These are phyloP conservation scores for Dicyrtomina minuta DNA, from an alignment of 2,888 invertebrate genomes.

Conservation along the genomic window DNA sequence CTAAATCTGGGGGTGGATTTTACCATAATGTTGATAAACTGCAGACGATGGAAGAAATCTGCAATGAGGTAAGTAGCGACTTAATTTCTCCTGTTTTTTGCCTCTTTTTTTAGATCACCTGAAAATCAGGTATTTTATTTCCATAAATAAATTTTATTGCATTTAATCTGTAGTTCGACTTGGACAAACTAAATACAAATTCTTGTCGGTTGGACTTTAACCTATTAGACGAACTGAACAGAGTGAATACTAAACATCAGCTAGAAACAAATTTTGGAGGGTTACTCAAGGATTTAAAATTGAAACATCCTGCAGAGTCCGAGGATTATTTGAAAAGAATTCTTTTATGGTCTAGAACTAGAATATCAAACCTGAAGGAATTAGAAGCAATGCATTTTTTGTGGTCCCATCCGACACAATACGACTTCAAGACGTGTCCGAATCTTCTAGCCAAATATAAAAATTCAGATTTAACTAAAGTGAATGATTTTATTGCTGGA, in stretches of 20 bases:
- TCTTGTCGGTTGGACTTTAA: constrained; percentile 73
- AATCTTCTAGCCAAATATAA: neutral
- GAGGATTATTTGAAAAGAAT: constrained; percentile 66
- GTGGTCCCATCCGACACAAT: constrained; percentile 58
- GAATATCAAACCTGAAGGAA: constrained; percentile 63
- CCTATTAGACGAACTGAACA: constrained; percentile 71
- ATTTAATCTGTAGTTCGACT: too few species aligned
- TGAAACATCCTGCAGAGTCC: constrained; percentile 57
- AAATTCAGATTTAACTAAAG: constrained; percentile 28
- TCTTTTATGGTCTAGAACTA: constrained; percentile 68
- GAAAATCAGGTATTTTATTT: too few species aligned
- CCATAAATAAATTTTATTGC: too few species aligned
- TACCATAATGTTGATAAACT: constrained; percentile 60
- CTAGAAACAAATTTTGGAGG: constrained; percentile 61
- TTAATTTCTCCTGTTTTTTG: too few species aligned
- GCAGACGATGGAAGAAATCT: constrained; percentile 67
- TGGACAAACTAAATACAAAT: constrained; percentile 69
- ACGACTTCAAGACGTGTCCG: neutral
- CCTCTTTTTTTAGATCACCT: too few species aligned
- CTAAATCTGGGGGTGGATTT: constrained; percentile 83
- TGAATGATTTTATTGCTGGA: constrained; percentile 62
- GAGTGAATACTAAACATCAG: constrained; percentile 66
- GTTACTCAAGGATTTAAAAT: constrained; percentile 62
- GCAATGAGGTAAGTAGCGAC: constrained; percentile 63
- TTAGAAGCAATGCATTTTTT: constrained; percentile 51